Evolutionary conservation across 2,113 vertebrate species (phyloP), one percentile per base, ranked within the genome.

Genomic region (Glaucidium brasilianum): DNA sequence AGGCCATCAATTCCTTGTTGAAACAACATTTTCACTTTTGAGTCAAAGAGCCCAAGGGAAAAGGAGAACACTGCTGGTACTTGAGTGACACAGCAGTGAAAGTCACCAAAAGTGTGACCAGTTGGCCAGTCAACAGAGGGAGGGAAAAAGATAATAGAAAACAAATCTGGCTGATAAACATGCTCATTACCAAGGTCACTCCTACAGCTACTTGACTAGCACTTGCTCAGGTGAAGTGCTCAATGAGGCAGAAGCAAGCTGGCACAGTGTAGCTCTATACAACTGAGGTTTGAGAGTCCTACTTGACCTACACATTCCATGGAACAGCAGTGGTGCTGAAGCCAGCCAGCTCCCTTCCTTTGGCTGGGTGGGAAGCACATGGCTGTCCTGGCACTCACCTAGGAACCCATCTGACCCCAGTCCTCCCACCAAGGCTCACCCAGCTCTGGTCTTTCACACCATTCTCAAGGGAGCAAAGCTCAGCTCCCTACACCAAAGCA

Each of bases 401-500:
- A 6, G 32, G 34, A 71, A 17, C 81, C 47, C 80, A 10, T 47
- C 79, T 17, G 30, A 11, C 43, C 34, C 50, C 43, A 4, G 25
- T 3, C 32, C 69, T 67, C 66, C 47, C 71, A 6, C 5, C 6
- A 3, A 5, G 5, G 53, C 68, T 43, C 35, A n/a, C 25, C 25
- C 78, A 45, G 32, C 52, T 55, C 37, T n/a, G 13, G 26, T 43
- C 59, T 72, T 43, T 7, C 45, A 11, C 15, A 0, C 27, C 1
- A 0, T 17, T n/a, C 23, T 58, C 34, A 63, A 62, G n/a, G 17
- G 25, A 45, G 77, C 35, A n/a, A 9, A 90, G 41, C 66, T n/a
- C 63, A 22, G 59, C 58, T 63, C 27, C 49, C 45, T 12, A 0
- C 35, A 2, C 17, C 2, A 0, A 39, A 17, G 2, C 43, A 2